Evolutionary conservation across 2,797 vertebrate species (phyloP).

Genomic region (Balearica regulorum): DNA sequence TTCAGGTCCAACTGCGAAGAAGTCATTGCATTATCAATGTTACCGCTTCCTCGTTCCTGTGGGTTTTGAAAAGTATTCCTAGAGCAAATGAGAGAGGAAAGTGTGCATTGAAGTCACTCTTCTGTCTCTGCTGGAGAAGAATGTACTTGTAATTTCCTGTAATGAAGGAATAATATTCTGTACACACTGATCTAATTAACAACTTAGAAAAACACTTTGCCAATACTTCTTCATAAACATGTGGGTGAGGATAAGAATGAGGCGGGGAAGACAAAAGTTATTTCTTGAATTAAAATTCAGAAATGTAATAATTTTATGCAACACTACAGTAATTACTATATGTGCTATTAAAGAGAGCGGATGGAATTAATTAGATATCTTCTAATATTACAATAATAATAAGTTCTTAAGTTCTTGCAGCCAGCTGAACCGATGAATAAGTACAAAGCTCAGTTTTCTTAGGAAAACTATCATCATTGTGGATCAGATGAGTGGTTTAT

Average conservation of each 20-base stretch:
- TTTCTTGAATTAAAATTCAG: not conserved
- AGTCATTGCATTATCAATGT: not conserved
- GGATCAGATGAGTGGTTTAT: not conserved
- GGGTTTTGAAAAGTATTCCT: not conserved
- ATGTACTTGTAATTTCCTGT: not conserved
- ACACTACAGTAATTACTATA: not conserved
- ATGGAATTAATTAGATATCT: not conserved
- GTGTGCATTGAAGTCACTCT: not conserved
- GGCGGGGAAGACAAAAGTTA: not conserved
- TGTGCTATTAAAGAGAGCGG: not conserved
- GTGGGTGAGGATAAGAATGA: not conserved
- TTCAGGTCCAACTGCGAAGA: not conserved
- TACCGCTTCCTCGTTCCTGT: not conserved
- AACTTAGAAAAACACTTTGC: not conserved
- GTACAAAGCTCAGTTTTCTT: not conserved
- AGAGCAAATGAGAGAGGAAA: not conserved
- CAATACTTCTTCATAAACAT: not conserved
- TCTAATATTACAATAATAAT: not conserved
- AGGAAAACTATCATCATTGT: not conserved
- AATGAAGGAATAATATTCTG: conserved; percentile 23
- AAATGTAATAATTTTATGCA: not conserved
- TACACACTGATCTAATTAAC: conserved; percentile 8
- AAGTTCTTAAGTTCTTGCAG: not conserved
- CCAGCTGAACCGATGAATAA: not conserved
- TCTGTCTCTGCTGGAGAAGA: not conserved